These are phyloP conservation scores for Larimichthys polyactis DNA, from an alignment of 2,113 vertebrate genomes.

Conservation along the genomic window DNA sequence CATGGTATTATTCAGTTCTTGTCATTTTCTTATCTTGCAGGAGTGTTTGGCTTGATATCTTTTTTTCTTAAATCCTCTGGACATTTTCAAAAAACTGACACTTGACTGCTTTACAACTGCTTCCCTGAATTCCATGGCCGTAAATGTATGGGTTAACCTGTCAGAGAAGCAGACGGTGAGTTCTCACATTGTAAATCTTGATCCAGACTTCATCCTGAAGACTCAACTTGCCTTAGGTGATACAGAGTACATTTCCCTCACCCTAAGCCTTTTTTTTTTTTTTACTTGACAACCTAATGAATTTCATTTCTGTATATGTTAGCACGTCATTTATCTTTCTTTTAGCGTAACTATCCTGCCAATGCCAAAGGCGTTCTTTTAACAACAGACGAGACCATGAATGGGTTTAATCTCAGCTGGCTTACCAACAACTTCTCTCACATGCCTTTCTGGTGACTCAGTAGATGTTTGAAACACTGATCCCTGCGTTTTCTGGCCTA, in stretches of 20 bases:
- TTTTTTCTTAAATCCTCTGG: constrained; percentile 3
- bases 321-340: constrained; percentile 60
- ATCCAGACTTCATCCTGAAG: constrained; percentile 45
- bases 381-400: constrained; percentile 34
- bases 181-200: constrained; percentile 74
- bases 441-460: constrained; percentile 62
- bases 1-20: not conserved
- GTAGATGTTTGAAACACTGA: constrained; percentile 49
- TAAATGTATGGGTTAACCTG: constrained; percentile 44
- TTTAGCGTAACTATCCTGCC: constrained; percentile 23
- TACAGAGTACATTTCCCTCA: constrained; percentile 43
- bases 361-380: constrained; percentile 35
- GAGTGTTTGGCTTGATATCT: constrained; percentile 1
- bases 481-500: constrained; percentile 33
- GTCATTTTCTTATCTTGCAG: not conserved
- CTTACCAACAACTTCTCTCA: constrained; percentile 28
- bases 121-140: constrained; percentile 36
- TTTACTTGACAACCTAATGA: constrained; percentile 49
- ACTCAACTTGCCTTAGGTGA: constrained; percentile 63
- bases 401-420: constrained; percentile 50
- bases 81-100: not conserved
- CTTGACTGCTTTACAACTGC: constrained; percentile 24
- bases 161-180: constrained; percentile 34
- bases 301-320: constrained; percentile 45
- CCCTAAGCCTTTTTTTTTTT: constrained; percentile 20